Percentiles rank a stretch among this genome's conserved stretches.
phyloP scores from a whole-genome alignment of 2,113 vertebrate species.

The Nesoenas mayeri region DNA sequence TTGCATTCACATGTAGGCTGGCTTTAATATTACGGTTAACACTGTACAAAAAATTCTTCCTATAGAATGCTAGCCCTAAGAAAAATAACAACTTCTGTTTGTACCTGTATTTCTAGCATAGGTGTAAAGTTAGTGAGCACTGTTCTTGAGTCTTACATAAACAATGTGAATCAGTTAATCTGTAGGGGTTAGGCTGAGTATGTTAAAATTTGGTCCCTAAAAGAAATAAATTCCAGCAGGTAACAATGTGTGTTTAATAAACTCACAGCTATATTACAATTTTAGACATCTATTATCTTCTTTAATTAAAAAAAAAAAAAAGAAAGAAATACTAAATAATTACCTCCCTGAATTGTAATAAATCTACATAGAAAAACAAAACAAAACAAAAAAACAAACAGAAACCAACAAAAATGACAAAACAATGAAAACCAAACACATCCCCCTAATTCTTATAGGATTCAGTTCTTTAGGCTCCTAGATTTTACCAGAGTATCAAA shows the following conservation, averaged over 20 bases:
- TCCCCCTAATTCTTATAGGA: neutral
- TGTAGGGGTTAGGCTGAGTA: neutral
- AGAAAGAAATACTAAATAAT: neutral
- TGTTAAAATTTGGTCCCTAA: neutral
- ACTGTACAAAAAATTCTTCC: neutral
- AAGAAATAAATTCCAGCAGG: neutral
- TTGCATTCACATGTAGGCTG: neutral
- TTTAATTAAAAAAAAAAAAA: neutral
- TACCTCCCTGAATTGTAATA: neutral
- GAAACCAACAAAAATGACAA: neutral
- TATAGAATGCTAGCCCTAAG: neutral
- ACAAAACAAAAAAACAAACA: too few relatives aligned
- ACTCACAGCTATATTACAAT: neutral
- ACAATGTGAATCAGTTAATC: neutral
- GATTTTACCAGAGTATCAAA: neutral
- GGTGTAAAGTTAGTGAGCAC: neutral
- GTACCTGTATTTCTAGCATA: neutral
- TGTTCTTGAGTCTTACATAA: neutral
- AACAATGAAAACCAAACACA: too few relatives aligned
- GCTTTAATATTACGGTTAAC: neutral
- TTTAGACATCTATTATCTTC: neutral
- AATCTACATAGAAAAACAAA: neutral
- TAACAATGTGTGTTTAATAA: neutral
- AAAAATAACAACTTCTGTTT: neutral
- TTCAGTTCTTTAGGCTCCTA: neutral